Base-by-base conservation (phyloP, 2,888 invertebrate genomes). In the Bugulina stolonifera region DNA sequence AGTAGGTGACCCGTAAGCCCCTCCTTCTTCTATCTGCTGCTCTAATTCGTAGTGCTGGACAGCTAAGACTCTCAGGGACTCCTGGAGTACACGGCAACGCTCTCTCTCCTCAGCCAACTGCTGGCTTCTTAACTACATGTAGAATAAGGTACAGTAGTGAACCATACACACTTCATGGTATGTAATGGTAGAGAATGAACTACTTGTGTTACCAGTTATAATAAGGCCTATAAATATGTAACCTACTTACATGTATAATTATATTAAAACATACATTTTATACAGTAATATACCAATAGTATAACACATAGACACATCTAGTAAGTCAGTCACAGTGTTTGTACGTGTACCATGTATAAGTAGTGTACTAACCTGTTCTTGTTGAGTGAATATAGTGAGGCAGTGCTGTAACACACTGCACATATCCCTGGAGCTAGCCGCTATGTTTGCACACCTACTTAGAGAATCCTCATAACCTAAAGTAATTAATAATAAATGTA, bases 21-120 rank as follows among this genome's bases (percentile, higher is more conserved):
- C 52, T n/a, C 70, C 29, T 14, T 35, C 25, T 25, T 70, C 88
- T 2, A 89, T 87, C 0, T 89, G 89, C 84, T 88, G 88, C 77
- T 90, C 90, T 0, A 90, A 81, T 18, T 88, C 89, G 81, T 89
- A 89, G 77, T 90, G 90, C 72, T 90, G 89, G 55, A 89, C 85
- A 0, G 90, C 90, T 43, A 90, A 80, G 0, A 89, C 89, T 25
- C 89, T 89, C 3, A 90, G 79, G 0, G 90, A 88, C 78, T 90
- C 89, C 80, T 90, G 89, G 10, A 90, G 80, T 5, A 90, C 89
- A 1, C 90, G 84, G 75, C 89, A 88, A 64, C 89, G 87, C 80
- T 90, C 90, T 75, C 81, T 81, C 76, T 86, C 86, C 75, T 87
- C 86, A 73, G 84, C 82, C 72, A 87, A 76, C 74, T 86, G 84